Percentiles rank a stretch among this genome's conserved stretches.
These are phyloP conservation scores for Diaperis boleti DNA, from an alignment of 2,888 invertebrate genomes.

Conservation along the genomic window DNA sequence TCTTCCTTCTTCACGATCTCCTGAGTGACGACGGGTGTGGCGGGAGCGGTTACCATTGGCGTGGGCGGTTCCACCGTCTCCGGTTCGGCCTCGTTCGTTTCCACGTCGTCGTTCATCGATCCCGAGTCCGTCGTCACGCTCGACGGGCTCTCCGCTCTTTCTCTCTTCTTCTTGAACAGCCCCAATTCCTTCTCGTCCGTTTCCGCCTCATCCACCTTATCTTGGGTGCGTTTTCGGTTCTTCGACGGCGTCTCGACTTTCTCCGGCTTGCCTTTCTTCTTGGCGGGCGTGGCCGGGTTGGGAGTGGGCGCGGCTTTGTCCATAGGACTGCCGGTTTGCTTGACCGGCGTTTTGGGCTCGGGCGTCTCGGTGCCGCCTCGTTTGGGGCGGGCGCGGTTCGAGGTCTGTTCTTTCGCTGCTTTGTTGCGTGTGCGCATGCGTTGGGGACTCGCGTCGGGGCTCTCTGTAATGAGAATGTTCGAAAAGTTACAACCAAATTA, in stretches of 20 bases:
- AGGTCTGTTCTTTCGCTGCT: constrained; percentile 79
- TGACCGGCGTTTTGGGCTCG: constrained; percentile 69
- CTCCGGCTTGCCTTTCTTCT: constrained; percentile 61
- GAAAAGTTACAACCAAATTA: no score
- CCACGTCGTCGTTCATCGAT: constrained; percentile 79
- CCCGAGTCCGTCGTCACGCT: constrained; percentile 89
- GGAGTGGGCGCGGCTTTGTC: constrained; percentile 48
- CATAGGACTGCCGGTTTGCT: constrained; percentile 59
- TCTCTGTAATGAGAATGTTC: constrained; percentile 66
- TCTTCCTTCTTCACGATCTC: constrained; percentile 20
- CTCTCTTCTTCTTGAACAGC: constrained; percentile 68
- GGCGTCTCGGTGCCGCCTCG: constrained; percentile 67
- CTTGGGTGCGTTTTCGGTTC: constrained; percentile 68
- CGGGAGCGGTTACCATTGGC: constrained; percentile 9
- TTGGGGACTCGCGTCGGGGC: constrained; percentile 86
- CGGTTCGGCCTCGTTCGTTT: constrained; percentile 62
- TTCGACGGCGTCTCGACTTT: constrained; percentile 71
- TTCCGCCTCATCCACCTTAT: constrained; percentile 64
- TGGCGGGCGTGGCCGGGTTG: constrained; percentile 42
- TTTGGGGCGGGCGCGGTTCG: constrained; percentile 69
- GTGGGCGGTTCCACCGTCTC: constrained; percentile 63
- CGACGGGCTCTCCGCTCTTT: constrained; percentile 76
- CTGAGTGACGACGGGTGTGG: constrained; percentile 13
- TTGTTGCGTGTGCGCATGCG: constrained; percentile 91
- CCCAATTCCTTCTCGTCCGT: constrained; percentile 67